Evolutionary conservation across 2,113 vertebrate species (phyloP).

Genomic region (Corvus moneduloides): DNA sequence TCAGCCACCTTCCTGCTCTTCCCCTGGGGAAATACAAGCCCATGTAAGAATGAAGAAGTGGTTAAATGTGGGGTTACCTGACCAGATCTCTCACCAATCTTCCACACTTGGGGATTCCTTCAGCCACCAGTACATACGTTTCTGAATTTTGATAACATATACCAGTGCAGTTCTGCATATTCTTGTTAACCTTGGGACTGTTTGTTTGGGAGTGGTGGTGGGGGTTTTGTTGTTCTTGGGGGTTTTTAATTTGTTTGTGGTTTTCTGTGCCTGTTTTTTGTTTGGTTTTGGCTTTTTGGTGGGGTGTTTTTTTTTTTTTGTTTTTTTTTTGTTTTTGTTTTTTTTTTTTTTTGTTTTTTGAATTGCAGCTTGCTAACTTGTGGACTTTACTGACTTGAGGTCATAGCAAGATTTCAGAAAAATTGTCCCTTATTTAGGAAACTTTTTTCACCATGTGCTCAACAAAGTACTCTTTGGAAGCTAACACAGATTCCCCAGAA

Average conservation of each 20-base stretch:
- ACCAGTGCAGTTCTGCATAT: background rate
- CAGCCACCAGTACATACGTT: background rate
- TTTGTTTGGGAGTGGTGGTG: accelerated
- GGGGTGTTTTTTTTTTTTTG: background rate
- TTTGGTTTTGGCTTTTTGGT: background rate
- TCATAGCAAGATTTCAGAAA: background rate
- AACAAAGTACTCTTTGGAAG: background rate
- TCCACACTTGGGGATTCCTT: background rate
- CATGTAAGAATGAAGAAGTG: background rate
- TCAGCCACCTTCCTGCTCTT: background rate
- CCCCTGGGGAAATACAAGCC: background rate
- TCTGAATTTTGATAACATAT: background rate
- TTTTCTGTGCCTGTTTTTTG: background rate
- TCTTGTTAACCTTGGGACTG: background rate
- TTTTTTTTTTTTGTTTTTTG: background rate
- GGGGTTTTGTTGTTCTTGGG: background rate
- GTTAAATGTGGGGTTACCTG: background rate
- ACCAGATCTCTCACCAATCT: background rate
- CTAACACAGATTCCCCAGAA: background rate
- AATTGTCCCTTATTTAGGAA: background rate
- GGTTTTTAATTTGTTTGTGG: background rate
- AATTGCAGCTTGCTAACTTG: background rate
- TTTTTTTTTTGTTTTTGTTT: no score
- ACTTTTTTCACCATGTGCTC: background rate
- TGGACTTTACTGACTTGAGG: background rate